Evolutionary conservation across 2,797 vertebrate genomes (phyloP), one percentile per base, ranked within the genome.

Genomic region (Myotis vivesi): DNA sequence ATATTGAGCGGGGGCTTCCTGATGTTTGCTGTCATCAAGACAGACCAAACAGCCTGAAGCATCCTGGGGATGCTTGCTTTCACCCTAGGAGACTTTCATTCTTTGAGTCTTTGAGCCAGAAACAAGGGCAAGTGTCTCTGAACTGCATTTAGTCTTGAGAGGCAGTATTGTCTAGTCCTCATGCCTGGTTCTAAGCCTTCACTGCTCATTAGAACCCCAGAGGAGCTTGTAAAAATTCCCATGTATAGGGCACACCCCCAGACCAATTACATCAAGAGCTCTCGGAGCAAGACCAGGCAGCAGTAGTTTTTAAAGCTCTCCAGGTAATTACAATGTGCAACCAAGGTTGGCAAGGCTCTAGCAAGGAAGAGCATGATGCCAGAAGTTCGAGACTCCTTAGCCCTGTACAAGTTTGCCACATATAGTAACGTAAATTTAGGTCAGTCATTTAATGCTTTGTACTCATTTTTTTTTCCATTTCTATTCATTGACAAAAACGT

Each of bases 21-120:
- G 83, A 55, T 73, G 89, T 93, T 92, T 94, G 94, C 91, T 96
- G 84, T 95, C 95, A 90, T 87, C 95, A 53, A 41, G 88, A 86
- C 76, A 91, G 76, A 71, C 91, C 89, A 88, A 87, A 59, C 38
- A 93, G 95, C 91, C 89, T 83, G 83, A 51, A 86, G 80, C 92
- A 66, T 86, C 75, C 11, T 62, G 59, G 30, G 49, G 79, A 53
- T 91, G 88, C 79, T 94, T 87, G 89, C 91, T 96, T 81, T 94
- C 92, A 64, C 88, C 92, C 72, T 20, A n/a, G 87, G 87, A 94
- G 62, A 89, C 88, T 73, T 85, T 73, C n/a, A 28, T 85, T 76
- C 85, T 86, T 87, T 83, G 55, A 93, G 19, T 33, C 82, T 87
- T 87, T 59, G n/a, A 89, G 66, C 66, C 44, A 20, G 53, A 30